Evolutionary conservation across 1,140 invertebrate species (phyloP).

Genomic region (Brachionus manjavacas): DNA sequence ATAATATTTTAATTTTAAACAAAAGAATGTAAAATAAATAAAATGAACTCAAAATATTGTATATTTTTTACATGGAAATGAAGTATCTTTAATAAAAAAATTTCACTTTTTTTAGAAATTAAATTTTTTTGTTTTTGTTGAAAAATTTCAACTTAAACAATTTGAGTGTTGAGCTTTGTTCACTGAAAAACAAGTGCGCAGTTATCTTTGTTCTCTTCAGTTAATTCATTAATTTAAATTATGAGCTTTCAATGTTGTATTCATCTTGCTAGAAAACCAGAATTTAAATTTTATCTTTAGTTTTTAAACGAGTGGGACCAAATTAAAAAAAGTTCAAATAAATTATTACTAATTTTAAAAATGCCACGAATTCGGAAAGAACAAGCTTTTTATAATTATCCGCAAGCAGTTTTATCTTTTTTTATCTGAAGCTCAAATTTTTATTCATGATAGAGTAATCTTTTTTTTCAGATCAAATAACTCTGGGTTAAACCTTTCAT

Average conservation of each 20-base stretch:
- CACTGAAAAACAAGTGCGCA: not conserved
- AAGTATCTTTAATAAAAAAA: no score
- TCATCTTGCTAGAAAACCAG: not conserved
- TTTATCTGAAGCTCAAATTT: not conserved
- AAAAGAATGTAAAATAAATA: not conserved
- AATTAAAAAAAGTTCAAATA: not conserved
- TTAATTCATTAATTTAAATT: not conserved
- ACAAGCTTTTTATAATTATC: not conserved
- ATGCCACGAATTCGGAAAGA: not conserved
- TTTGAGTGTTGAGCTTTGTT: not conserved
- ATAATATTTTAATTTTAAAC: not conserved
- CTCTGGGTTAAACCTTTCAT: not conserved
- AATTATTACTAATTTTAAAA: not conserved
- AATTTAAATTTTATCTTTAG: not conserved
- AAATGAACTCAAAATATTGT: not conserved
- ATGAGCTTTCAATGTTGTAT: no score
- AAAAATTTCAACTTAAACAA: not conserved
- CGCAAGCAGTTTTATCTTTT: not conserved
- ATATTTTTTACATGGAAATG: not conserved
- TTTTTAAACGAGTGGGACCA: not conserved
- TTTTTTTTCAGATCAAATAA: not conserved
- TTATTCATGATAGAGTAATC: not conserved
- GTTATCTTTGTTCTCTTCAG: not conserved
- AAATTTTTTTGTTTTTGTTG: not conserved
- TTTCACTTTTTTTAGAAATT: not conserved